phyloP scores from a whole-genome alignment of 2,888 invertebrate genomes.

The Pheosia tremula region DNA sequence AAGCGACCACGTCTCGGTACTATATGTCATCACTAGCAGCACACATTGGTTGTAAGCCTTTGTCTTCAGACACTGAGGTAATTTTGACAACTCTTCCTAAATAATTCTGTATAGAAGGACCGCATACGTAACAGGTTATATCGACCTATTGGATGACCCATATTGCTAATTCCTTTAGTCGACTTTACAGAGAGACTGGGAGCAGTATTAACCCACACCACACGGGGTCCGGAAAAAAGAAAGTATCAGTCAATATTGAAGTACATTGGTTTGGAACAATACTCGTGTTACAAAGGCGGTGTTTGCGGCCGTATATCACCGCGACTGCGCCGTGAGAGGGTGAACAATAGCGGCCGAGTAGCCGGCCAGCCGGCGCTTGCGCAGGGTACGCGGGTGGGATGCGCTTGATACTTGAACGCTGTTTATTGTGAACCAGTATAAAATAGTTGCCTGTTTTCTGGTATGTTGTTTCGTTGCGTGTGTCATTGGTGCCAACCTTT shows the following conservation, averaged over 20 bases:
- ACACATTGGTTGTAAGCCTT: no score
- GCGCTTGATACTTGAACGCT: conserved; percentile 56
- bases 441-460: no score
- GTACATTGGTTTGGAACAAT: conserved; percentile 17
- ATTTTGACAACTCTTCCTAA: no score
- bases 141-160: no score
- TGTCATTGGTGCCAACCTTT: no score
- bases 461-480: no score
- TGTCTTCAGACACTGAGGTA: no score
- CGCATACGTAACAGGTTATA: no score
- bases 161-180: no score
- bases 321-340: conserved; percentile 36
- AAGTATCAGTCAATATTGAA: conserved; percentile 23
- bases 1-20: no score
- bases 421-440: neutral
- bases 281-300: conserved; percentile 36
- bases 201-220: neutral
- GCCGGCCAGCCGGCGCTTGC: conserved; percentile 69
- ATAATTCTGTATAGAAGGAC: no score
- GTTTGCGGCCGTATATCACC: conserved; percentile 58
- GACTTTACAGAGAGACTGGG: neutral
- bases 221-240: conserved; percentile 10
- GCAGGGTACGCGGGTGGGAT: conserved; percentile 32
- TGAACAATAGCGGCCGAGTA: conserved; percentile 61
- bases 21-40: no score